Evolutionary conservation across 2,888 invertebrate species (phyloP).

Genomic region (Drosophila meridiana): DNA sequence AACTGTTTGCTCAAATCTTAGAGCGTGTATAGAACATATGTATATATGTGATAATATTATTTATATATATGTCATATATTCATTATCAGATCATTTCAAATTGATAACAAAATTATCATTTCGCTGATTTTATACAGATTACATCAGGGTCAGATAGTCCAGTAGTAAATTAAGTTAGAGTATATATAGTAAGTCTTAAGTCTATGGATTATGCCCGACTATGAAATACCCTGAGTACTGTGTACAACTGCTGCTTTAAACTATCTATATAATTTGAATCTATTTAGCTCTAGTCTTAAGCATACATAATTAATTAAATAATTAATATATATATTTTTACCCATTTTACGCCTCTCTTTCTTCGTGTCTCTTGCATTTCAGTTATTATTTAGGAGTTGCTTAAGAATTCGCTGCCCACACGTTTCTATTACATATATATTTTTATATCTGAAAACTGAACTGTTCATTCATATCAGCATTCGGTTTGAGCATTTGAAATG

Average conservation of each 20-base stretch:
- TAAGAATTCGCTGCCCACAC: not conserved
- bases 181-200: no score
- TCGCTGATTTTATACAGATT: not conserved
- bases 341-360: not conserved
- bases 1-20: no score
- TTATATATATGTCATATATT: no score
- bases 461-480: slow-evolving; percentile 1
- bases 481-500: slow-evolving; percentile 6
- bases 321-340: not conserved
- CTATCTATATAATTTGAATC: not conserved
- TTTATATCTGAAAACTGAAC: not conserved
- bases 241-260: no score
- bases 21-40: no score
- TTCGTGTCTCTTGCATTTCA: not conserved
- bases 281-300: not conserved
- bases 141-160: not conserved
- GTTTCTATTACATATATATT: not conserved
- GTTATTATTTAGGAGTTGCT: not conserved
- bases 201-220: not conserved
- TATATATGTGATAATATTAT: not conserved
- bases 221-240: not conserved
- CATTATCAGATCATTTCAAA: no score
- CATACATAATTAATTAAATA: not conserved
- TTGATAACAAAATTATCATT: not conserved
- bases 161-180: no score